These are phyloP conservation scores for Sorex fumeus DNA, from an alignment of 2,113 vertebrate genomes.

Conservation along the genomic window DNA sequence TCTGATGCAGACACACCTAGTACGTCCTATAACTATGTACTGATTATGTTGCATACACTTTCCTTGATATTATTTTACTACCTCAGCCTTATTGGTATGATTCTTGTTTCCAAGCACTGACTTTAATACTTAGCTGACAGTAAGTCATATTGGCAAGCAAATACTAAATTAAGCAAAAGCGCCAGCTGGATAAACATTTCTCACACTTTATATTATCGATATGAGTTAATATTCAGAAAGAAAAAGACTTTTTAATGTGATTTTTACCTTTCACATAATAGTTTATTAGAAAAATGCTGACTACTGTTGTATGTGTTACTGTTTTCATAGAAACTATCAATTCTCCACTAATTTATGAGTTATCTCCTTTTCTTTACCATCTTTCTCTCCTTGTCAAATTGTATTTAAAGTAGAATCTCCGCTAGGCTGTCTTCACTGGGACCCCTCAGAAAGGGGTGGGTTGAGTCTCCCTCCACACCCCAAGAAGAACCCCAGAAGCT, in stretches of 20 bases:
- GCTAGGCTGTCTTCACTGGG: too few species aligned
- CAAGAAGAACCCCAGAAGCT: too few species aligned
- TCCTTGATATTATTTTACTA: not conserved
- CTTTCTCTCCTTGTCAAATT: not conserved
- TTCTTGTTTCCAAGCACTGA: not conserved
- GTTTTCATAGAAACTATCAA: not conserved
- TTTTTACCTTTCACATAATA: not conserved
- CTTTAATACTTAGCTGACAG: not conserved
- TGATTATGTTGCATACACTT: rapidly evolving
- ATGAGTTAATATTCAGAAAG: not conserved
- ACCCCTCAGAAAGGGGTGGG: too few species aligned
- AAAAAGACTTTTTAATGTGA: not conserved
- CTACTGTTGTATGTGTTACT: not conserved
- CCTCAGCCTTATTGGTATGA: not conserved
- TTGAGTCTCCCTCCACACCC: too few species aligned
- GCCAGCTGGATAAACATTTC: not conserved
- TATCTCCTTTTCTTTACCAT: not conserved
- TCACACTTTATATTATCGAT: not conserved
- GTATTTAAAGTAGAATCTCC: not conserved
- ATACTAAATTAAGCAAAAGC: not conserved
- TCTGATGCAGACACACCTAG: rapidly evolving
- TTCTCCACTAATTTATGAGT: not conserved
- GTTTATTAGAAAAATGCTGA: slow-evolving; percentile 4
- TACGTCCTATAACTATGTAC: too few species aligned
- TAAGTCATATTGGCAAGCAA: not conserved